These are phyloP conservation scores for Drosophila greeni DNA, from an alignment of 2,888 invertebrate species.

Conservation along the genomic window DNA sequence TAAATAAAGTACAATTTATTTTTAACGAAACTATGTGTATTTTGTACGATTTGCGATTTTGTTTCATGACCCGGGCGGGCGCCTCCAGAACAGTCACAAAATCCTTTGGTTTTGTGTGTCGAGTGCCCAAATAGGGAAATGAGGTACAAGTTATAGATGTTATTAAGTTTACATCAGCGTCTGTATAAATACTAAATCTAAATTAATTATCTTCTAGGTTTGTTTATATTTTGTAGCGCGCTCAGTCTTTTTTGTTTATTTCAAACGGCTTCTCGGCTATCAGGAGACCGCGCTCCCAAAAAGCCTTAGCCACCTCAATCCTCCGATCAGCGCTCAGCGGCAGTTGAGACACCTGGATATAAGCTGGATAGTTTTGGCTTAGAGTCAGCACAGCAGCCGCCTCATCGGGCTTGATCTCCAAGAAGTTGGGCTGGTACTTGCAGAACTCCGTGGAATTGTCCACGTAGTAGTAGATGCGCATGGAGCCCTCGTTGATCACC, in stretches of 20 bases:
- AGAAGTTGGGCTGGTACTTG: constrained; percentile 86
- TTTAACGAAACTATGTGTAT: not conserved
- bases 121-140: constrained; percentile 2
- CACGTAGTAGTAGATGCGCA: constrained; percentile 87
- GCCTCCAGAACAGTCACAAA: constrained; percentile 2
- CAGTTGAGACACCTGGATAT: constrained; percentile 85
- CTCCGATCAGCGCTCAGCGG: constrained; percentile 84
- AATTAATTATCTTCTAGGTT: too few relatives aligned
- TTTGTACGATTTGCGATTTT: not conserved
- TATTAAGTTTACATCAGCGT: too few relatives aligned
- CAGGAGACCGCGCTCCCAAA: constrained; percentile 91
- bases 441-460: constrained; percentile 94
- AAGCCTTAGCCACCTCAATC: constrained; percentile 83
- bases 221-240: too few relatives aligned
- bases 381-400: constrained; percentile 86
- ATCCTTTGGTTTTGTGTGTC: constrained; percentile 1
- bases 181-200: not conserved
- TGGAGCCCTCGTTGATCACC: constrained; percentile 80
- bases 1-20: constrained; percentile 2
- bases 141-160: not conserved
- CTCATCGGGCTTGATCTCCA: constrained; percentile 86
- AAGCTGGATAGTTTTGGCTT: constrained; percentile 87
- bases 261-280: constrained; percentile 81
- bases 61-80: not conserved
- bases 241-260: too few relatives aligned